Conservation (phyloP, 2,113 vertebrate genomes). For the Dicrurus megarhynchus region DNA sequence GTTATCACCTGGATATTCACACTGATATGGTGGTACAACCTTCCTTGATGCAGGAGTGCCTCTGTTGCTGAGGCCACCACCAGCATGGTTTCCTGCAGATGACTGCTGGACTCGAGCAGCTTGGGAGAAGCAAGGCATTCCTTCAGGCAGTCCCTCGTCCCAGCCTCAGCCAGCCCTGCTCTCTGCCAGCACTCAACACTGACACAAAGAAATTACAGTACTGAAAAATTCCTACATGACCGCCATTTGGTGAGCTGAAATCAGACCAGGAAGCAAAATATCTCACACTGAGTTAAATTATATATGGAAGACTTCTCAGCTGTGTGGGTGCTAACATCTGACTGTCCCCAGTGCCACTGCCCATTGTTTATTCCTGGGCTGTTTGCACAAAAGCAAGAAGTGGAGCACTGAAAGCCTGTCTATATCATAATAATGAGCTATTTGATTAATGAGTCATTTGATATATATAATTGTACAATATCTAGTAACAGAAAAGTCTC, state of each 20-base stretch:
- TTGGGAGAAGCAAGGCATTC: background rate
- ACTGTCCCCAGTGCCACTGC: background rate
- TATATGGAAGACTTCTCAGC: background rate
- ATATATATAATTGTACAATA: conserved; percentile 45
- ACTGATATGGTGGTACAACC: fast-evolving
- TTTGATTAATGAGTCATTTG: conserved; percentile 57
- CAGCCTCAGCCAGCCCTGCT: background rate
- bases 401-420: background rate
- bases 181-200: background rate
- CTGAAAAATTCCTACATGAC: background rate
- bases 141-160: background rate
- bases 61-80: background rate
- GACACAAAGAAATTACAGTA: background rate
- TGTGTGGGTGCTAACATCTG: background rate
- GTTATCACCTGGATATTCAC: background rate
- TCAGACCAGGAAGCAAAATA: conserved; percentile 37
- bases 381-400: background rate
- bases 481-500: conserved; percentile 66
- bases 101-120: background rate
- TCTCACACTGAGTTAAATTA: conserved; percentile 22
- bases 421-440: background rate
- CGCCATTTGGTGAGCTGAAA: background rate
- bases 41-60: fast-evolving
- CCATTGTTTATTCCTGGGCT: background rate
- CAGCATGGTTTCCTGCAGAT: fast-evolving